These are phyloP conservation scores for Indicator maculatus DNA, from an alignment of 2,113 vertebrate species.

Conservation along the genomic window DNA sequence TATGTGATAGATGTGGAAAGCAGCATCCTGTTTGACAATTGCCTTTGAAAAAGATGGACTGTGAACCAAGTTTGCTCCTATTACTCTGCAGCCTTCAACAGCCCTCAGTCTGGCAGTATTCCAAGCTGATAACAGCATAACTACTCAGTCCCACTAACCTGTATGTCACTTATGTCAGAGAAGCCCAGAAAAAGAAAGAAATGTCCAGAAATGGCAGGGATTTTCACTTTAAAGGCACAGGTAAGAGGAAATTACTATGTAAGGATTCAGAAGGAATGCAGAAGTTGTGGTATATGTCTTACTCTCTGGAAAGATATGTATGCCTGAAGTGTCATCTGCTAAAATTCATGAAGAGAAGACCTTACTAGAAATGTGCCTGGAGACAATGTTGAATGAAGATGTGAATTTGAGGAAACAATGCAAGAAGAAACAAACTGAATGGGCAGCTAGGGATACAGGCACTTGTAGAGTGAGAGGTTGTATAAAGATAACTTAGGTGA, in stretches of 20 bases:
- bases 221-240: neutral
- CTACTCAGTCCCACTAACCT: neutral
- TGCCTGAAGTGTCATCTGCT: neutral
- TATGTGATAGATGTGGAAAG: neutral
- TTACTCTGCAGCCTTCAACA: neutral
- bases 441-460: neutral
- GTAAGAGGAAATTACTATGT: neutral
- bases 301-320: neutral
- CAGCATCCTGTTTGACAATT: neutral
- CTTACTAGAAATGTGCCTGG: neutral
- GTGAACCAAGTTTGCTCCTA: conserved; percentile 20
- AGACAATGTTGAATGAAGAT: neutral
- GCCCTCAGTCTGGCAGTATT: neutral
- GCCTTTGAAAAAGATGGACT: conserved; percentile 2
- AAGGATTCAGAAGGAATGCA: neutral
- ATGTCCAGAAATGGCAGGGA: neutral
- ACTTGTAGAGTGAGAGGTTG: neutral
- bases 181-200: neutral
- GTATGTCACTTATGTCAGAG: neutral
- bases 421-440: neutral
- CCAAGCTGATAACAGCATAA: neutral
- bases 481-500: neutral
- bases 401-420: neutral
- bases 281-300: neutral
- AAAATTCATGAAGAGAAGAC: neutral